These are phyloP conservation scores for Drosophila punjabiensis DNA, from an alignment of 1,140 invertebrate species.

Conservation along the genomic window DNA sequence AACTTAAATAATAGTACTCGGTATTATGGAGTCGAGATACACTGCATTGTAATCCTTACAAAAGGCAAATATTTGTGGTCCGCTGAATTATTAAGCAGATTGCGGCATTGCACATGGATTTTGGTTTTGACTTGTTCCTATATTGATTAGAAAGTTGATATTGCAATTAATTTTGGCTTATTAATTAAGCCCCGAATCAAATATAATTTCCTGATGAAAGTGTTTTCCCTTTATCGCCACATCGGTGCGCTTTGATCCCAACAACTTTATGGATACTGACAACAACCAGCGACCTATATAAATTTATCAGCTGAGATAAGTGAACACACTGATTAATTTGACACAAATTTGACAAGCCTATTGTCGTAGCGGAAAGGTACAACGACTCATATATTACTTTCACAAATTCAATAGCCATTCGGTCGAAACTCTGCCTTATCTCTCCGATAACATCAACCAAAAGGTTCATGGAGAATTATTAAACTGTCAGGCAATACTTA, in stretches of 20 bases:
- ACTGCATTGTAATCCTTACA: not conserved
- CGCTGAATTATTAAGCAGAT: not conserved
- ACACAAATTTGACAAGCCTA: conserved; percentile 20
- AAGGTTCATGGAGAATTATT: conserved; percentile 10
- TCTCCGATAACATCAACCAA: conserved; percentile 2
- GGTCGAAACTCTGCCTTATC: conserved; percentile 4
- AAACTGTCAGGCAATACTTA: conserved; percentile 17
- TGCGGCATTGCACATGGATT: not conserved
- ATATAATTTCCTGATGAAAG: not conserved
- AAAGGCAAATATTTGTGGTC: not conserved
- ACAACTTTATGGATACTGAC: conserved; percentile 14
- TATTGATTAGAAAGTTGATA: not conserved
- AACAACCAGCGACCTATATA: conserved; percentile 12
- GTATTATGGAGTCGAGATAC: not conserved
- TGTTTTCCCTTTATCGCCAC: not conserved
- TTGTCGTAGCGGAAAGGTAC: conserved; percentile 17
- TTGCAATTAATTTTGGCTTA: not conserved
- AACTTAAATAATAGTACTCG: not conserved
- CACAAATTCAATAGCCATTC: conserved; percentile 7
- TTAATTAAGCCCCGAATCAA: not conserved
- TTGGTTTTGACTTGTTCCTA: not conserved
- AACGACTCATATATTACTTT: conserved; percentile 17
- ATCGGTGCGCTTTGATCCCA: conserved; percentile 12
- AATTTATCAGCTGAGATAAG: conserved; percentile 12
- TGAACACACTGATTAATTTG: conserved; percentile 19